Percentiles rank a stretch among this genome's conserved stretches.
phyloP scores from a whole-genome alignment of 2,888 invertebrate genomes.

The Protonemura montana region DNA sequence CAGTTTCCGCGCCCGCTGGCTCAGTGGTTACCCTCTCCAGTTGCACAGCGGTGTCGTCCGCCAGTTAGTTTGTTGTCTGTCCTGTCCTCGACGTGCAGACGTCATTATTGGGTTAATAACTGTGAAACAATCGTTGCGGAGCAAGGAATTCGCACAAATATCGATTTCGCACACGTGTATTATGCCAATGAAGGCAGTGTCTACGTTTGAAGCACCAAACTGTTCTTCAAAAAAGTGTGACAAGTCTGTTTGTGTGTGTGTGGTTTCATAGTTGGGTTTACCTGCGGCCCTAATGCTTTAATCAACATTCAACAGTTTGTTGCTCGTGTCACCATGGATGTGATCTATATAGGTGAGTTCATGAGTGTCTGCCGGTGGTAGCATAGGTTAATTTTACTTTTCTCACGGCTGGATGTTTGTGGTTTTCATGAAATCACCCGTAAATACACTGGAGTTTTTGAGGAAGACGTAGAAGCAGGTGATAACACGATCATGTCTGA shows the following conservation, averaged over 20 bases:
- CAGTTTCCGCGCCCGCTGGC: background rate
- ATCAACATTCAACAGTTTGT: background rate
- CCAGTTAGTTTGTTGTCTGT: background rate
- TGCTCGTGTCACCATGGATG: conserved; percentile 26
- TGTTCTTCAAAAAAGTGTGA: background rate
- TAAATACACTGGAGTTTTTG: background rate
- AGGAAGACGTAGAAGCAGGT: background rate
- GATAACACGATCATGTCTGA: background rate
- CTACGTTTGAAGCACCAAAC: background rate
- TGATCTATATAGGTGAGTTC: conserved; percentile 38
- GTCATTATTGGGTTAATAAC: background rate
- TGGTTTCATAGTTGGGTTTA: background rate
- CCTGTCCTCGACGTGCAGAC: background rate
- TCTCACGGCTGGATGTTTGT: background rate
- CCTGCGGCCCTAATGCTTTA: background rate
- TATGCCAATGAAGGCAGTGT: background rate
- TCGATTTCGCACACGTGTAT: background rate
- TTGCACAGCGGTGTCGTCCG: background rate
- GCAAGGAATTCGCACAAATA: background rate
- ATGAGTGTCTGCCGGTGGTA: background rate
- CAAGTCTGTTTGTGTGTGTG: background rate
- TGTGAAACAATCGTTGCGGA: background rate
- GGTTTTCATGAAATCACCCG: background rate
- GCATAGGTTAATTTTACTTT: background rate
- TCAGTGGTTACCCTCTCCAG: background rate